Conservation (phyloP, 1,140 invertebrate species). For the Ectropis grisescens region DNA sequence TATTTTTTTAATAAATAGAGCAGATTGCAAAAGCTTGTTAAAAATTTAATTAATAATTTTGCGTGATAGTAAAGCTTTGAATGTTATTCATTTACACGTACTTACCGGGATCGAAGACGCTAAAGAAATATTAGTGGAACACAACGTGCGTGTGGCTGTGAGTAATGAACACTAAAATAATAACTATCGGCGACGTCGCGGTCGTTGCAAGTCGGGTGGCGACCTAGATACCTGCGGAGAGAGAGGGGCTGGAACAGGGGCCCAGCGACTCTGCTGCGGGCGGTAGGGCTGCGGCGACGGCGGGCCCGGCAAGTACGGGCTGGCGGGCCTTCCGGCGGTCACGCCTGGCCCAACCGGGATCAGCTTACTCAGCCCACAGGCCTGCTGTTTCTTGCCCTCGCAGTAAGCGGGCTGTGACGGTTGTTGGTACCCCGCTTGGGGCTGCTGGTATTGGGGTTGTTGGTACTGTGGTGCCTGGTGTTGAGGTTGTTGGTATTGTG, state of each 20-base stretch:
- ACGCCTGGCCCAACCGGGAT: conserved; percentile 51
- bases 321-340: conserved; percentile 13
- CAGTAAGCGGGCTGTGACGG: conserved; percentile 49
- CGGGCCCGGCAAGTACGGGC: conserved; percentile 41
- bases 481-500: conserved; percentile 30
- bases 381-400: conserved; percentile 42
- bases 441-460: conserved; percentile 29
- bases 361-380: conserved; percentile 51
- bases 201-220: conserved; percentile 6
- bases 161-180: conserved; percentile 10
- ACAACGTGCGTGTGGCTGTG: conserved; percentile 13
- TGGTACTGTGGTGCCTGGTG: conserved; percentile 43
- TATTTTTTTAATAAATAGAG: no score
- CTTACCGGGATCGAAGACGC: no score
- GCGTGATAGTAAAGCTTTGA: no score
- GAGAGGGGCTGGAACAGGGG: conserved; percentile 52
- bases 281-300: conserved; percentile 55
- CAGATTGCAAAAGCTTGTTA: no score
- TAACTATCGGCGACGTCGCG: conserved; percentile 16
- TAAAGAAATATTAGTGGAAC: no score
- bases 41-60: no score
- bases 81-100: no score
- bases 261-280: conserved; percentile 50
- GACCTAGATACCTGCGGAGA: conserved; percentile 51
- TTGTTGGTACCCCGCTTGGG: conserved; percentile 34